Conservation (phyloP, 2,797 vertebrate species). For the Scyliorhinus canicula region DNA sequence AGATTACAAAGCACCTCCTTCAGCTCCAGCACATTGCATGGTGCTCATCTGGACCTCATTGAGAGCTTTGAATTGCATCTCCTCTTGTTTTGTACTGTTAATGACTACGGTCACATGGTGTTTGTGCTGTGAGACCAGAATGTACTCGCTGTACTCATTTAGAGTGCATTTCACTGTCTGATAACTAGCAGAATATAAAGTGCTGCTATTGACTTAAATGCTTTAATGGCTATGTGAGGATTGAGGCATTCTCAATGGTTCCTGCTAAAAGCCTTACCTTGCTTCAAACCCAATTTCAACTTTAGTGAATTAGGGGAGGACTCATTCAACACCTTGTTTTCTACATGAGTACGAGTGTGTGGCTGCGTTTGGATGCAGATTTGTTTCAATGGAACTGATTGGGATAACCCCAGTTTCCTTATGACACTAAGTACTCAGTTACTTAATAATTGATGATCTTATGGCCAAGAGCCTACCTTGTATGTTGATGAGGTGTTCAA, state of each 20-base stretch:
- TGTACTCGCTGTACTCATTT: neutral
- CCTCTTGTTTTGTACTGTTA: constrained; percentile 11
- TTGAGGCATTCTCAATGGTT: neutral
- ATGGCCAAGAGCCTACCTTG: neutral
- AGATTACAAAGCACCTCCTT: neutral
- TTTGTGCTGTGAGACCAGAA: neutral
- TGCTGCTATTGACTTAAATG: constrained; percentile 17
- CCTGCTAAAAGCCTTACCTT: constrained; percentile 26
- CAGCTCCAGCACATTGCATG: neutral
- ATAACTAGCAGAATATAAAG: constrained; percentile 29
- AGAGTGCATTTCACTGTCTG: constrained; percentile 19
- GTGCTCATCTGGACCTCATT: constrained; percentile 5
- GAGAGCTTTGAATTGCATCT: constrained; percentile 11
- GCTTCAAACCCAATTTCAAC: constrained; percentile 7
- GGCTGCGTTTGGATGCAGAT: neutral
- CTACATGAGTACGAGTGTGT: neutral
- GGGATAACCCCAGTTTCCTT: neutral
- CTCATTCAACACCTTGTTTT: neutral
- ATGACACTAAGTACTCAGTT: neutral
- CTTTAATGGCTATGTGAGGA: constrained; percentile 13
- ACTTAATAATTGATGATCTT: neutral
- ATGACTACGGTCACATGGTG: neutral
- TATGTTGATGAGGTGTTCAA: neutral
- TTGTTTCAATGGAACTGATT: neutral
- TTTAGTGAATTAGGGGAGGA: neutral